Percentiles rank a stretch among this genome's conserved stretches.
Conservation (phyloP, 2,888 invertebrate genomes). For the Drosophila yooni region DNA sequence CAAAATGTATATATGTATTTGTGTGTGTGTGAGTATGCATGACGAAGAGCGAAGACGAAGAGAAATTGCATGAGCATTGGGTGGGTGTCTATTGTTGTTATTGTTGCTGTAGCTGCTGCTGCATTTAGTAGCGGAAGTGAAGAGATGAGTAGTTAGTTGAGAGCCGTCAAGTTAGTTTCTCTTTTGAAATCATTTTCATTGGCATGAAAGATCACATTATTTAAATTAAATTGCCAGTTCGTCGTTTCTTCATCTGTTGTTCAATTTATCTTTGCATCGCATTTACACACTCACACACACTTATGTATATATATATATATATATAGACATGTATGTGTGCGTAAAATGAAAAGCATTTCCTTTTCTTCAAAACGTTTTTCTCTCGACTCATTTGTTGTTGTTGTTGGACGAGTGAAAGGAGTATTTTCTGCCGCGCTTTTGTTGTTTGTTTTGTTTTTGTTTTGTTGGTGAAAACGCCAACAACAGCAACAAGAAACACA, state of each 20-base stretch:
- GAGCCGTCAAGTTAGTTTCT: conserved; percentile 61
- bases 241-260: conserved; percentile 45
- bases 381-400: conserved; percentile 61
- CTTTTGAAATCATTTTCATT: conserved; percentile 79
- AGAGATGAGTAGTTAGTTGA: conserved; percentile 46
- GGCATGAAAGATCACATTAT: conserved; percentile 81
- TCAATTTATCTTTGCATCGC: conserved; percentile 66
- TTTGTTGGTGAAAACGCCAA: conserved; percentile 70
- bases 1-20: conserved; percentile 19
- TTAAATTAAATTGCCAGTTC: conserved; percentile 79
- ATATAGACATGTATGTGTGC: conserved; percentile 22
- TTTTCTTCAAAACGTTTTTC: conserved; percentile 74
- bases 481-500: conserved; percentile 34
- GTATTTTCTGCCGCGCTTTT: conserved; percentile 55
- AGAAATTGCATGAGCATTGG: conserved; percentile 48
- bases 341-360: conserved; percentile 77
- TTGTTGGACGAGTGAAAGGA: conserved; percentile 71
- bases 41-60: conserved; percentile 24
- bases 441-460: conserved; percentile 44
- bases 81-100: conserved; percentile 37
- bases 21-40: conserved; percentile 1
- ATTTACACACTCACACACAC: conserved; percentile 14
- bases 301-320: background rate
- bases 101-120: conserved; percentile 31
- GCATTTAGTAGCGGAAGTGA: conserved; percentile 72